These are phyloP conservation scores for Toxostoma redivivum DNA, from an alignment of 2,113 vertebrate species.

Conservation along the genomic window DNA sequence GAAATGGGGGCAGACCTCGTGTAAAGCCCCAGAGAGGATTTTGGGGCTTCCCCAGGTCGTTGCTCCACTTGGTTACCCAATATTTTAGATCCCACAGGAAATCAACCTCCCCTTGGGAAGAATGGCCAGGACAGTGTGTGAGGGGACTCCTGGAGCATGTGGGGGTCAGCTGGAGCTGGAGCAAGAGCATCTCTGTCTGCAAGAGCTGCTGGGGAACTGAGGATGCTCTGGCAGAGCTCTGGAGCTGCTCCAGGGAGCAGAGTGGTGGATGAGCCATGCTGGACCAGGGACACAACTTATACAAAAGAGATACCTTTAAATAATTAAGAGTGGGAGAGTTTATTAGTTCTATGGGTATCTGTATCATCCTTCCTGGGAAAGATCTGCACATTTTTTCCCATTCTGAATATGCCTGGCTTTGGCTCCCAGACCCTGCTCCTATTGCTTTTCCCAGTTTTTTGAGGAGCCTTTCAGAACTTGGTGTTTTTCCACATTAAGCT, in stretches of 20 bases:
- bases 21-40: background rate
- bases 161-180: background rate
- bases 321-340: background rate
- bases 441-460: background rate
- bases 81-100: background rate
- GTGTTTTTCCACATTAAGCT: background rate
- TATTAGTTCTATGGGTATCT: background rate
- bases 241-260: background rate
- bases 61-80: background rate
- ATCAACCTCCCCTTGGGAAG: background rate
- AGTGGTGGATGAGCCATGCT: background rate
- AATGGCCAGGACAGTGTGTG: fast-evolving
- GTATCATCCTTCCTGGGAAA: background rate
- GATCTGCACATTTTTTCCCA: background rate
- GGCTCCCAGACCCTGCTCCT: background rate
- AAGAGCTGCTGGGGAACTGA: background rate
- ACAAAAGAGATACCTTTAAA: background rate
- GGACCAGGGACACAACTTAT: background rate
- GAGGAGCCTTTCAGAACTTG: background rate
- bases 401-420: background rate
- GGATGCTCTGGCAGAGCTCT: background rate
- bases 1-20: background rate
- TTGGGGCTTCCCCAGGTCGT: background rate
- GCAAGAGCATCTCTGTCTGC: background rate
- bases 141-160: background rate